A percentile compares a stretch with the other conserved stretches of the same genome.
Evolutionary conservation across 2,797 vertebrate species (phyloP).

Genomic region (Microhierax caerulescens): DNA sequence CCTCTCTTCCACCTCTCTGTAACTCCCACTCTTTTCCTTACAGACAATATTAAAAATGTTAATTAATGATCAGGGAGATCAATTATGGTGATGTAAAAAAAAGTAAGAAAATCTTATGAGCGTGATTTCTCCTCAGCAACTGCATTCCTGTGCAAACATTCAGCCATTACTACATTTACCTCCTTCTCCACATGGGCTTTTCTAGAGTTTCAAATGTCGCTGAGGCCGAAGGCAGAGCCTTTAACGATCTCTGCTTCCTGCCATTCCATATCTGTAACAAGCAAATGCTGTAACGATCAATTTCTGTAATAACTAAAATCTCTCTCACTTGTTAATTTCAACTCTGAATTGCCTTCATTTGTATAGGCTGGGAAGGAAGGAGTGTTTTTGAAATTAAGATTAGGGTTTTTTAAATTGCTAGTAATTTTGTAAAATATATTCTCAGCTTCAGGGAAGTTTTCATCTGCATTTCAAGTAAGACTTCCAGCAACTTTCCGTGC

Average conservation of each 20-base stretch:
- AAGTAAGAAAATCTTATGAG: background rate
- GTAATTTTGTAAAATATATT: background rate
- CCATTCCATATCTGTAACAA: background rate
- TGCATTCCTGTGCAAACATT: background rate
- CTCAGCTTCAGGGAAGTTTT: background rate
- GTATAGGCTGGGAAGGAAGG: background rate
- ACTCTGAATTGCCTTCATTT: background rate
- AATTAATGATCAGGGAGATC: background rate
- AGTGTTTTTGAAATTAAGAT: background rate
- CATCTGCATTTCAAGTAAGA: background rate
- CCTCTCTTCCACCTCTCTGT: background rate
- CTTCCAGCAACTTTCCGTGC: background rate
- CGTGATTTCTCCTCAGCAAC: background rate
- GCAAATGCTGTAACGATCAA: background rate
- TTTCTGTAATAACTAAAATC: background rate
- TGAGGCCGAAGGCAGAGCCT: background rate
- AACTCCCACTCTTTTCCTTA: background rate
- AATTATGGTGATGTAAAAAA: background rate
- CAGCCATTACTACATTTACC: background rate
- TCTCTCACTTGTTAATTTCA: background rate
- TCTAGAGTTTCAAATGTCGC: background rate
- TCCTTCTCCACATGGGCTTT: background rate
- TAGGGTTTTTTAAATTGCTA: background rate
- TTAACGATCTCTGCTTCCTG: background rate
- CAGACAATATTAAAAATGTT: background rate